Conservation (phyloP, 1,140 invertebrate species). For the Adelges cooleyi region DNA sequence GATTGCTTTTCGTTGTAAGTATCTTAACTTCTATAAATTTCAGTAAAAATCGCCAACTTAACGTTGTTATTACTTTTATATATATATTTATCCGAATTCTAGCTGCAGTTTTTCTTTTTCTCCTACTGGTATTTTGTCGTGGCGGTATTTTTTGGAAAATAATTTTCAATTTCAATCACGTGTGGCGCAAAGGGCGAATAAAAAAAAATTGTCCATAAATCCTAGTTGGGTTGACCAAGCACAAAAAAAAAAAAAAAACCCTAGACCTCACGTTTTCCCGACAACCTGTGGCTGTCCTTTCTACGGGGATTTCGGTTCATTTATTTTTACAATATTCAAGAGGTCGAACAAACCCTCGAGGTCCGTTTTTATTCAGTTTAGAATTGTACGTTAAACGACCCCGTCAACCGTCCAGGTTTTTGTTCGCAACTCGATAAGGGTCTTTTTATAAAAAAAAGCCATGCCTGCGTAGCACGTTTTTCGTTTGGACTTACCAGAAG, state of each 20-base stretch:
- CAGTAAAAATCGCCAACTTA: too few relatives aligned
- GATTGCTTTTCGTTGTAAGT: too few relatives aligned
- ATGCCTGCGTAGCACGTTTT: too few relatives aligned
- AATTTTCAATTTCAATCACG: conserved; percentile 8
- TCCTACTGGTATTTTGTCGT: too few relatives aligned
- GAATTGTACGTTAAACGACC: background rate
- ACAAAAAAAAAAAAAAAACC: background rate
- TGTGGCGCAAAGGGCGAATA: background rate
- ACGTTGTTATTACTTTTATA: too few relatives aligned
- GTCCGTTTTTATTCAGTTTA: background rate
- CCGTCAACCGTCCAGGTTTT: background rate
- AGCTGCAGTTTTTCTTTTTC: too few relatives aligned
- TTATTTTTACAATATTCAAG: background rate
- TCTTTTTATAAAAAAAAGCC: background rate
- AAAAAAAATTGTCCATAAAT: background rate
- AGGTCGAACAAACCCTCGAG: background rate
- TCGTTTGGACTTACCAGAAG: too few relatives aligned
- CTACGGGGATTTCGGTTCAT: background rate
- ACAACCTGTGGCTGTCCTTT: background rate
- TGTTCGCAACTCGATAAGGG: background rate
- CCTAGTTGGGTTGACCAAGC: background rate
- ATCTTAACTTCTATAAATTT: too few relatives aligned
- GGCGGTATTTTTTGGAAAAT: background rate
- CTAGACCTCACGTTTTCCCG: background rate
- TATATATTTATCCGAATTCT: too few relatives aligned